Base-by-base conservation (phyloP, 2,797 vertebrate species). In the Limosa lapponica region DNA sequence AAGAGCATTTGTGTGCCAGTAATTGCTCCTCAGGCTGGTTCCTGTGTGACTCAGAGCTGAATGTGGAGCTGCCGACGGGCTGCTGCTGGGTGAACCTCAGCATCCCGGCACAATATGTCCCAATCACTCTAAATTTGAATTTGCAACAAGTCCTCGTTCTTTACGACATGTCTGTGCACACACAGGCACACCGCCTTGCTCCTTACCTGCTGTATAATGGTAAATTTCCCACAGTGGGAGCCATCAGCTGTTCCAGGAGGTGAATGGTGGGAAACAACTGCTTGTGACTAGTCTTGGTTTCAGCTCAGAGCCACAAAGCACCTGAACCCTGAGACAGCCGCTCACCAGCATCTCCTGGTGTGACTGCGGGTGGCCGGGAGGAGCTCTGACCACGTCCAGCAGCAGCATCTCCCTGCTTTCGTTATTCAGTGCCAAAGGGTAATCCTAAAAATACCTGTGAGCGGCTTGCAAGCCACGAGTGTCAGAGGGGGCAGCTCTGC, bases 41-140 rank as follows among this genome's bases (percentile, higher is more conserved):
- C 81, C 90, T 87, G 59, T 80, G 71, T 93, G 86, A 89, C 64
- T 91, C 86, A 87, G 85, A 87, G 81, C 88, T 93, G 52, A 73
- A 19, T 18, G 36, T 14, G 11, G 67, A 93, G 44, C 82, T 89
- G 66, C 30, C 4, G 15, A 58, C 17, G 8, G 0, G 27, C 55
- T 36, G 66, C 57, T 89, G 64, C 62, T 73, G 17, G 41, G 43
- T 83, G 73, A 93, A 57, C 71, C 58, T 72, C 85, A 62, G 75
- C 77, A 84, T 83, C 73, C 30, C 1, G 1, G 36, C 44, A 72
- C 75, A 59, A 1, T 34, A 16, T 16, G 7, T 84, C 77, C 71
- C 57, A 65, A 2, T 82, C 55, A 32, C 34, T 82, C 48, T 62
- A 11, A 79, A 82, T 92, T 12, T 67, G 44, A 82, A 49, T 80